Conservation (phyloP, 2,888 invertebrate genomes). For the Eristalis pertinax region DNA sequence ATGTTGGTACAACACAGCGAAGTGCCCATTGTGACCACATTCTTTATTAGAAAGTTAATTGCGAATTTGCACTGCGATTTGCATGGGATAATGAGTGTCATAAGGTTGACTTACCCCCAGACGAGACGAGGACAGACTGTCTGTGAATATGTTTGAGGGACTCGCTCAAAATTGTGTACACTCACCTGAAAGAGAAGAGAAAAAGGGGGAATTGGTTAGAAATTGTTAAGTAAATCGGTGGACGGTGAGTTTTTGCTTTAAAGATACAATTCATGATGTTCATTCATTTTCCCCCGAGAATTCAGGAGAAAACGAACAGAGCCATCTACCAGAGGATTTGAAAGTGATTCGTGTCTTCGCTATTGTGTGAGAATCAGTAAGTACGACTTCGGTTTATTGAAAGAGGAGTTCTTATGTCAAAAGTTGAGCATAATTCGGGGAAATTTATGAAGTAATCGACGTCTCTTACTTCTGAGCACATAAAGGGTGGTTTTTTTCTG, state of each 20-base stretch:
- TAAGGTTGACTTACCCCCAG: slow-evolving; percentile 57
- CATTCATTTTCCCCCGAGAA: background rate
- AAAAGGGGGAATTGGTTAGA: background rate
- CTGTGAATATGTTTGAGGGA: background rate
- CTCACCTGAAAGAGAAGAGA: slow-evolving; percentile 38
- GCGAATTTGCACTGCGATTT: slow-evolving; percentile 12
- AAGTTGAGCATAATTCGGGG: too few relatives aligned
- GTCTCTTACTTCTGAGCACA: too few relatives aligned
- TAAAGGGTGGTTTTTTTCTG: too few relatives aligned
- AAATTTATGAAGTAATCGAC: too few relatives aligned
- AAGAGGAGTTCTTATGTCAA: too few relatives aligned
- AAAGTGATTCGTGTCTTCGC: background rate
- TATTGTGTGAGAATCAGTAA: background rate
- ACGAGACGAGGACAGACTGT: background rate
- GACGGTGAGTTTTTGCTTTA: background rate
- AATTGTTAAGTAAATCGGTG: background rate
- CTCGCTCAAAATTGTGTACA: background rate
- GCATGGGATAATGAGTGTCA: slow-evolving; percentile 36
- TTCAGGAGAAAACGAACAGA: background rate
- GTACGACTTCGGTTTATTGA: background rate
- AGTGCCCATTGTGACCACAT: slow-evolving; percentile 28
- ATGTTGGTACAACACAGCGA: background rate
- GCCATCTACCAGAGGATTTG: background rate
- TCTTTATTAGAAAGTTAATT: slow-evolving; percentile 69
- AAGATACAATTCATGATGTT: too few relatives aligned